These are phyloP conservation scores for Sepioteuthis lessoniana DNA, from an alignment of 2,888 invertebrate species.

Conservation along the genomic window DNA sequence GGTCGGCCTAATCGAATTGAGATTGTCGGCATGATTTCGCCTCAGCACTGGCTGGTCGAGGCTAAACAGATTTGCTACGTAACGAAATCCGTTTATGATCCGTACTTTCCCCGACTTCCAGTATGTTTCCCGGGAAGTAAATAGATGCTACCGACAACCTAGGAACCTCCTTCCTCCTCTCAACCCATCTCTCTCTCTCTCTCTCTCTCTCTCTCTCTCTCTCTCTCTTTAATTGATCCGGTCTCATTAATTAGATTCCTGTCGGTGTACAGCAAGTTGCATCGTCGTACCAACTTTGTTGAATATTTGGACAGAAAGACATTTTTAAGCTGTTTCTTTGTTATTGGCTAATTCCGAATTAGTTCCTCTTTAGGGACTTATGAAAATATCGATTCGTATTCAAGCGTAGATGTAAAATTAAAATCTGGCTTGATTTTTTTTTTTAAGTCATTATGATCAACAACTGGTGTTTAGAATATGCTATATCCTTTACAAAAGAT, in stretches of 20 bases:
- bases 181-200: neutral
- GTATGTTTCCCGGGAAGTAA: neutral
- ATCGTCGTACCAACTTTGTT: too few relatives aligned
- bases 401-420: too few relatives aligned
- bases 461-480: too few relatives aligned
- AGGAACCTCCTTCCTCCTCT: neutral
- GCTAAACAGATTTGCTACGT: neutral
- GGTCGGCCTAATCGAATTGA: neutral
- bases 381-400: too few relatives aligned
- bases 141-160: neutral
- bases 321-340: neutral
- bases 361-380: neutral
- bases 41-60: neutral
- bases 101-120: neutral
- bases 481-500: too few relatives aligned
- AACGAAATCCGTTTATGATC: conserved; percentile 10
- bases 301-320: too few relatives aligned
- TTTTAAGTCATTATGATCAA: too few relatives aligned
- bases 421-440: too few relatives aligned
- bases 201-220: neutral
- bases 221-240: neutral
- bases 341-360: neutral
- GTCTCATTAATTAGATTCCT: neutral
- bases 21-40: conserved; percentile 17
- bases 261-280: neutral